These are phyloP conservation scores for Nyctibius bracteatus DNA, from an alignment of 2,113 vertebrate species.

Conservation along the genomic window DNA sequence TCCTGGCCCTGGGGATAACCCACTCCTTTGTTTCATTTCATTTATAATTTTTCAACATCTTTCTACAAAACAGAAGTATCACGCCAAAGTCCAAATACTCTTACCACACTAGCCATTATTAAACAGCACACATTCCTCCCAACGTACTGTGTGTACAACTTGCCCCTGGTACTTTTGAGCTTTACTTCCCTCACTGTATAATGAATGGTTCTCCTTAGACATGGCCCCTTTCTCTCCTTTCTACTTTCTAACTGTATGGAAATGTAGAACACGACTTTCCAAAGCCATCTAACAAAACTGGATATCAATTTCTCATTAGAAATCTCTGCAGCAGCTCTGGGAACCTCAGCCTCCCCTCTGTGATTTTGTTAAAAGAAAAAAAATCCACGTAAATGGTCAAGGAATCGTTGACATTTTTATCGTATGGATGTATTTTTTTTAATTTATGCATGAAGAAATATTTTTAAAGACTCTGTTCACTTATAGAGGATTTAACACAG, in stretches of 20 bases:
- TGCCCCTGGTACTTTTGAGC: background rate
- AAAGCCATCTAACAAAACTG: background rate
- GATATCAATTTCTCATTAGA: background rate
- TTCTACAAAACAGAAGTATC: background rate
- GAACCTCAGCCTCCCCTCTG: background rate
- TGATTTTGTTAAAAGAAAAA: background rate
- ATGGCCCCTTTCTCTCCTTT: background rate
- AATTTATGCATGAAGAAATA: slow-evolving; percentile 24
- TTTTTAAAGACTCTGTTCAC: background rate
- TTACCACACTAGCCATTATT: background rate
- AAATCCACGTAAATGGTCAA: background rate
- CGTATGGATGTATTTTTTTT: background rate
- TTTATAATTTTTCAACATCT: background rate
- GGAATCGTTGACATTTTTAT: background rate
- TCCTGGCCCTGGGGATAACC: background rate
- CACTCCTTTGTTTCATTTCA: background rate
- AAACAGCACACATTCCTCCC: background rate
- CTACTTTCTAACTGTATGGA: background rate
- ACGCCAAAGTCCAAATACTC: background rate
- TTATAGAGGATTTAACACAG: background rate
- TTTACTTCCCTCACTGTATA: background rate
- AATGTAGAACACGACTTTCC: background rate
- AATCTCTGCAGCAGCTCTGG: background rate
- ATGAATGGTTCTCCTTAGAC: background rate
- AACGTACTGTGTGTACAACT: background rate